These are phyloP conservation scores for Brachionus sp. DNA, from an alignment of 1,140 invertebrate genomes.

Conservation along the genomic window DNA sequence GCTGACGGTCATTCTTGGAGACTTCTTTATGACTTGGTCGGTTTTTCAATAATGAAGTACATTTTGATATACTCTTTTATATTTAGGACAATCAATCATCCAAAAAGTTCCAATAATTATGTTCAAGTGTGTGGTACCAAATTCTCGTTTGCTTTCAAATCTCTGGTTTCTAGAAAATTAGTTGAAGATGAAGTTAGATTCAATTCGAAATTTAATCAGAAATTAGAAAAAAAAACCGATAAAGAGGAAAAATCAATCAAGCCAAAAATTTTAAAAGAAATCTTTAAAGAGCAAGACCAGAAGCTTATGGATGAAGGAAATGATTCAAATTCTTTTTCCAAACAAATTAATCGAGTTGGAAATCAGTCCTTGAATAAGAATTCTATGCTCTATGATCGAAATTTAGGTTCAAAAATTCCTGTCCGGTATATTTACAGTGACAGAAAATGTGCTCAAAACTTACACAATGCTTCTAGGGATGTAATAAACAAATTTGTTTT, in stretches of 20 bases:
- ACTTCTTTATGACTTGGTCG: background rate
- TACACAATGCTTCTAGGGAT: background rate
- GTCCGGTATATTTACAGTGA: conserved; percentile 6
- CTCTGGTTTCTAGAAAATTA: conserved; percentile 12
- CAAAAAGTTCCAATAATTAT: background rate
- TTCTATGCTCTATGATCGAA: conserved; percentile 31
- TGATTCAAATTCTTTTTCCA: background rate
- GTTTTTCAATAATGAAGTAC: conserved; percentile 37
- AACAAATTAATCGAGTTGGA: conserved; percentile 4
- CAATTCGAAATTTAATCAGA: background rate
- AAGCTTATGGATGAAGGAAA: background rate
- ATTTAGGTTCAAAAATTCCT: conserved; percentile 13
- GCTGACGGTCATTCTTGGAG: conserved; percentile 19
- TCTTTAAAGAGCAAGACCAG: conserved; percentile 15
- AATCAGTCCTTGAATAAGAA: background rate
- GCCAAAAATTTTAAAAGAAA: conserved; percentile 5
- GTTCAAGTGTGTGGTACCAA: conserved; percentile 36
- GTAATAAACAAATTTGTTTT: conserved; percentile 19
- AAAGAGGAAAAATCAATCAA: background rate
- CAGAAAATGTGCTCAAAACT: background rate
- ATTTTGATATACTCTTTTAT: conserved; percentile 23
- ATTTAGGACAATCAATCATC: background rate
- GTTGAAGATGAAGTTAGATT: background rate
- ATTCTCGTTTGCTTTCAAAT: background rate
- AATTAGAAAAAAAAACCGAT: background rate